Evolutionary conservation across 2,797 vertebrate species (phyloP).

Genomic region (Clamator glandarius): DNA sequence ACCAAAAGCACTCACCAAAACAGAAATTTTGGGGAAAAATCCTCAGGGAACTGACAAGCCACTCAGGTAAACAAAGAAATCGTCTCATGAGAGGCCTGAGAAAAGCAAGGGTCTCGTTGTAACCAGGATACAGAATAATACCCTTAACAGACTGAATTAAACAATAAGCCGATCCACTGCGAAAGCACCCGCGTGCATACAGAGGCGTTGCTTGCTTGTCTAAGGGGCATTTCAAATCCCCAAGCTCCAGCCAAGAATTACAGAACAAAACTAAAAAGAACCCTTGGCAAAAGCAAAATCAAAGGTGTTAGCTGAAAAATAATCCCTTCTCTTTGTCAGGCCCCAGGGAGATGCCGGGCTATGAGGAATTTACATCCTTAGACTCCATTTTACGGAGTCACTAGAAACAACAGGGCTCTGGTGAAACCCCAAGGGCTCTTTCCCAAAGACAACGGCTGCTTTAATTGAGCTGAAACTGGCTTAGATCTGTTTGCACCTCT

Average conservation of each 20-base stretch:
- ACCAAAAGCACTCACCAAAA: no score
- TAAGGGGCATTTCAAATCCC: neutral
- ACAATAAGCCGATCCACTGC: neutral
- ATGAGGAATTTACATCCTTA: neutral
- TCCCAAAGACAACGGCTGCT: neutral
- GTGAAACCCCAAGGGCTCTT: neutral
- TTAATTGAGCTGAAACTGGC: neutral
- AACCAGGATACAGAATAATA: constrained; percentile 17
- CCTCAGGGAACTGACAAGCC: neutral
- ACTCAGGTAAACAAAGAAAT: constrained; percentile 23
- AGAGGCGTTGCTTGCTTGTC: neutral
- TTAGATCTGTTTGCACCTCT: neutral
- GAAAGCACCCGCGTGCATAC: neutral
- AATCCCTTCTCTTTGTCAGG: neutral
- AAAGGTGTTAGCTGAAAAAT: neutral
- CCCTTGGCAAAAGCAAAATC: neutral
- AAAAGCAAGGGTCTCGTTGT: neutral
- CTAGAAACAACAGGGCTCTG: neutral
- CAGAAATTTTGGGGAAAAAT: neutral
- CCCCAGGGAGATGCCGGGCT: neutral
- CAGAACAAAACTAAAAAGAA: neutral
- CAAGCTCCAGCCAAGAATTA: neutral
- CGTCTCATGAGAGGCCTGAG: neutral
- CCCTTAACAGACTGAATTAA: neutral
- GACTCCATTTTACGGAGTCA: neutral